Percentiles rank a stretch among this genome's conserved stretches.
Conservation (phyloP, 1,140 invertebrate species). For the Aethina tumida region DNA sequence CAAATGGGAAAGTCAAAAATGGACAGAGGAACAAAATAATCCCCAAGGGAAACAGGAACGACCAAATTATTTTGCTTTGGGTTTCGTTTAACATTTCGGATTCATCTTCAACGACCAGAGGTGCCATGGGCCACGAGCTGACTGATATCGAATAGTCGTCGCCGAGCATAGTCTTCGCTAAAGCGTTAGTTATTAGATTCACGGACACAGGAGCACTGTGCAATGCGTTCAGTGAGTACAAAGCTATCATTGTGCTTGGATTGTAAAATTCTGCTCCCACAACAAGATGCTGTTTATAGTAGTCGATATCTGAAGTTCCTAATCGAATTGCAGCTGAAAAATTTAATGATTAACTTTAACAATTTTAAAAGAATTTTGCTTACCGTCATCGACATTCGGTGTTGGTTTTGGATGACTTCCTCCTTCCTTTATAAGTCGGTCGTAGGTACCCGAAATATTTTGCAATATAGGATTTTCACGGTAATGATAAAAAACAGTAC, state of each 20-base stretch:
- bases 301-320: constrained; percentile 27
- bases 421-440: neutral
- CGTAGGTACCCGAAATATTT: neutral
- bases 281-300: constrained; percentile 28
- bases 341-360: no score
- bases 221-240: constrained; percentile 44
- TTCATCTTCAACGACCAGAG: constrained; percentile 3
- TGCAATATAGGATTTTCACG: neutral
- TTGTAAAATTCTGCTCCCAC: constrained; percentile 34
- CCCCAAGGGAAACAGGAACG: constrained; percentile 28
- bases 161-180: constrained; percentile 37
- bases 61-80: constrained; percentile 24
- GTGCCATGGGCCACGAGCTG: constrained; percentile 49
- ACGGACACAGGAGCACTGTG: constrained; percentile 53
- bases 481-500: neutral
- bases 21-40: constrained; percentile 24
- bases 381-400: no score
- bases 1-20: constrained; percentile 44
- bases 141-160: constrained; percentile 44
- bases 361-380: constrained; percentile 1
- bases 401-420: neutral
- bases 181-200: constrained; percentile 45
- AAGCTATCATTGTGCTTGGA: constrained; percentile 23
- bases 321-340: constrained; percentile 29
- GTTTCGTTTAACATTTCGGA: constrained; percentile 20